These are phyloP conservation scores for Drosophila barbarae DNA, from an alignment of 2,888 invertebrate genomes.

Conservation along the genomic window DNA sequence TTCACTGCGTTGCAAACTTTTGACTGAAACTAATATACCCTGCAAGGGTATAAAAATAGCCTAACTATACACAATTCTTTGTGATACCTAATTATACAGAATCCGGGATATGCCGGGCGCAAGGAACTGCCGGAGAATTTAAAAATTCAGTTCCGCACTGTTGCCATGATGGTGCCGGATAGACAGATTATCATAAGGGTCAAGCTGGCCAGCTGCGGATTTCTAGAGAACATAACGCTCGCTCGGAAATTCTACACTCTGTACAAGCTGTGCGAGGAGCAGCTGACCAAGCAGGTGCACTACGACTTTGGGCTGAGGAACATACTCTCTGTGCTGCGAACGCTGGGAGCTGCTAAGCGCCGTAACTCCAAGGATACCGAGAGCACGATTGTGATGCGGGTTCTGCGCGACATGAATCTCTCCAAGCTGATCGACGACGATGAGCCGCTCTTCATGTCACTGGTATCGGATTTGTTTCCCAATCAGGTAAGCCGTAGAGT, in stretches of 20 bases:
- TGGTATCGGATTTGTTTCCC: constrained; percentile 97
- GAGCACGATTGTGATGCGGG: constrained; percentile 97
- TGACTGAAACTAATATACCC: too few species aligned
- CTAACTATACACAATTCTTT: background rate
- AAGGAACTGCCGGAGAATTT: constrained; percentile 98
- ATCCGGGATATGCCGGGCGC: constrained; percentile 97
- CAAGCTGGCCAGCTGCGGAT: constrained; percentile 97
- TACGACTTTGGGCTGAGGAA: constrained; percentile 98
- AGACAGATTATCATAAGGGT: constrained; percentile 98
- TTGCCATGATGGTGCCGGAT: constrained; percentile 99
- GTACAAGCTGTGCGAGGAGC: constrained; percentile 98
- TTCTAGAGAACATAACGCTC: constrained; percentile 95
- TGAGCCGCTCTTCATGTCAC: constrained; percentile 97
- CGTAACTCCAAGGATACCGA: constrained; percentile 95
- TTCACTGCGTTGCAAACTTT: too few species aligned
- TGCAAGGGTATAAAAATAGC: background rate
- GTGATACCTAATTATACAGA: constrained; percentile 81
- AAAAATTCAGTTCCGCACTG: constrained; percentile 98
- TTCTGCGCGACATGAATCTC: constrained; percentile 97
- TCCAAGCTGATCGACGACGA: constrained; percentile 98
- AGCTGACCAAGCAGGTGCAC: constrained; percentile 97
- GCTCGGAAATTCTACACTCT: constrained; percentile 97
- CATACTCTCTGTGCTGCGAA: constrained; percentile 95
- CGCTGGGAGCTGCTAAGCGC: constrained; percentile 94
- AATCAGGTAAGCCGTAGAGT: constrained; percentile 84